Base-by-base conservation (phyloP, 2,113 vertebrate genomes). In the Saguinus imperator region DNA sequence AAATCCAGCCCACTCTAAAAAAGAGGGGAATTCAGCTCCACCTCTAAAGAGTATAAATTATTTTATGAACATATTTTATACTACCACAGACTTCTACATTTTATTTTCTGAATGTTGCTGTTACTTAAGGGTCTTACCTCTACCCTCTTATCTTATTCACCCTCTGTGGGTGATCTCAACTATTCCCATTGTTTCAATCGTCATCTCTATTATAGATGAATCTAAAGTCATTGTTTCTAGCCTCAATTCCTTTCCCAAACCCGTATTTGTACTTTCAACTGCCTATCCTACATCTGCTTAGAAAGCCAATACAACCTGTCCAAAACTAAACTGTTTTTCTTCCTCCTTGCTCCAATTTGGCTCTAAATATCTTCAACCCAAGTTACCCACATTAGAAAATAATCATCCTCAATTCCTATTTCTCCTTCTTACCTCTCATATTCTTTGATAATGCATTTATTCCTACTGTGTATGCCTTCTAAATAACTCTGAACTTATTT, bases 211-310 rank as follows among this genome's bases (percentile, higher is more conserved):
- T 68, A 50, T n/a, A 77, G 50, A 64, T 50, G 40, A 90, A 76
- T 84, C 25, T 79, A 81, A 82, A 95, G 70, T 92, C 32, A 92
- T 75, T 86, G 72, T 94, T 75, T 81, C 55, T 81, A 72, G 32
- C 25, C 55, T 58, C 73, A 9, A 55, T 70, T 8, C 58, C 18
- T 76, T 66, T 94, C 83, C 73, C n/a, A 75, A 93, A 35, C 12
- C 64, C 13, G 8, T 89, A 80, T 87, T 89, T 94, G n/a, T 27
- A 73, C 55, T 83, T 94, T 72, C 61, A 91, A 52, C 23, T 72
- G 23, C 20, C 11, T 87, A 16, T 75, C 17, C 48, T 27, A 83
- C 6, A 57, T 93, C 35, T 48, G 80, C 25, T 52, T 86, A 75
- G 82, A 75, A 86, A 86, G 37, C 9, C 61, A 84, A 52, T n/a